Evolutionary conservation across 1,140 invertebrate species (phyloP).

Genomic region (Chionoecetes opilio): DNA sequence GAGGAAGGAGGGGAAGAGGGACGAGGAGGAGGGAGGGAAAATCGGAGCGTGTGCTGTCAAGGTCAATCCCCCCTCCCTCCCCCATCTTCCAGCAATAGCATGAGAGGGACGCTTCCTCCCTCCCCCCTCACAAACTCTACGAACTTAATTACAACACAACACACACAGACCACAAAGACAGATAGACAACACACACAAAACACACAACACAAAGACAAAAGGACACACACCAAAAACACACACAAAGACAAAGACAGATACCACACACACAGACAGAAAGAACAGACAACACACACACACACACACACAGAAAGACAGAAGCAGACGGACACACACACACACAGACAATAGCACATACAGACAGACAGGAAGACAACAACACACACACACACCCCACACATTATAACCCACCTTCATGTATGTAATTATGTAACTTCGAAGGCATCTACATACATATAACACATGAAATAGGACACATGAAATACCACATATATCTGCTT

Average conservation of each 20-base stretch:
- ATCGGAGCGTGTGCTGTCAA: too few species aligned
- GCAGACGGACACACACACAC: conserved; percentile 29
- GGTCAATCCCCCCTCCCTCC: too few species aligned
- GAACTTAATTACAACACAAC: too few species aligned
- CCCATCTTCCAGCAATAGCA: neutral
- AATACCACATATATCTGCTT: neutral
- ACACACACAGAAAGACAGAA: neutral
- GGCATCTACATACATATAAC: neutral
- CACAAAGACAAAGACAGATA: too few species aligned
- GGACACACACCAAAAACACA: too few species aligned
- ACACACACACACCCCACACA: neutral
- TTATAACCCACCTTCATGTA: too few species aligned
- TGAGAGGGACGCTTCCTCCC: neutral
- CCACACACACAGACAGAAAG: too few species aligned
- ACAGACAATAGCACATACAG: neutral
- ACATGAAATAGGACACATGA: neutral
- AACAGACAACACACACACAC: conserved; percentile 34
- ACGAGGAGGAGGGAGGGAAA: neutral
- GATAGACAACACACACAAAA: too few species aligned
- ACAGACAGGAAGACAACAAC: neutral
- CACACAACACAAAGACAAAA: too few species aligned
- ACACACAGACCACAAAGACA: too few species aligned
- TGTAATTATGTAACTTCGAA: too few species aligned
- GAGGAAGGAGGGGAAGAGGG: too few species aligned
- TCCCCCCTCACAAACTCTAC: neutral